phyloP scores from a whole-genome alignment of 1,140 invertebrate genomes.

The Chymomyza costata region DNA sequence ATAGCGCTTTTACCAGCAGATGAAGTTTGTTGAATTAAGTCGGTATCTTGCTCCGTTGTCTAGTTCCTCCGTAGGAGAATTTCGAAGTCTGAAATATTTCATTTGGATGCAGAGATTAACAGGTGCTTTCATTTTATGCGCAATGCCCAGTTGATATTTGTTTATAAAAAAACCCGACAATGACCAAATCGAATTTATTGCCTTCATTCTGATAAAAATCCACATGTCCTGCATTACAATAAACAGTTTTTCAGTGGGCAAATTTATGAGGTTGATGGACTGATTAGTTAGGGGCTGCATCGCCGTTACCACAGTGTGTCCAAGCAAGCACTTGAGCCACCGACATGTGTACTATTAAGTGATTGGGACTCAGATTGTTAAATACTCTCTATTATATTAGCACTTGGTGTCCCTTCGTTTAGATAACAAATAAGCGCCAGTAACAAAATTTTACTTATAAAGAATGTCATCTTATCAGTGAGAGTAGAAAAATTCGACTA shows the following conservation, averaged over 20 bases:
- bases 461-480: conserved; percentile 17
- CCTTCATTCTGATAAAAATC: conserved; percentile 45
- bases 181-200: conserved; percentile 52
- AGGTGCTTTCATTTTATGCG: conserved; percentile 52
- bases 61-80: too few species aligned
- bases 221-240: conserved; percentile 25
- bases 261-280: conserved; percentile 34
- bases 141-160: conserved; percentile 46
- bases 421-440: conserved; percentile 4
- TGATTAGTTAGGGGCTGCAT: conserved; percentile 36
- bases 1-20: too few species aligned
- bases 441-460: not conserved
- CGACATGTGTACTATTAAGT: conserved; percentile 62
- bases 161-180: conserved; percentile 57
- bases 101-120: conserved; percentile 33
- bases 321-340: conserved; percentile 45
- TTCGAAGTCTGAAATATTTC: conserved; percentile 23
- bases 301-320: conserved; percentile 53
- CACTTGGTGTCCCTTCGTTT: conserved; percentile 18
- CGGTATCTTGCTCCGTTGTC: too few species aligned
- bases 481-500: conserved; percentile 15
- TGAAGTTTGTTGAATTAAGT: too few species aligned
- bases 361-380: conserved; percentile 52
- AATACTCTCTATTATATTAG: conserved; percentile 61
- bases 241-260: conserved; percentile 36